Base-by-base conservation (phyloP, 2,888 invertebrate species). In the Dicyrtoma fusca region DNA sequence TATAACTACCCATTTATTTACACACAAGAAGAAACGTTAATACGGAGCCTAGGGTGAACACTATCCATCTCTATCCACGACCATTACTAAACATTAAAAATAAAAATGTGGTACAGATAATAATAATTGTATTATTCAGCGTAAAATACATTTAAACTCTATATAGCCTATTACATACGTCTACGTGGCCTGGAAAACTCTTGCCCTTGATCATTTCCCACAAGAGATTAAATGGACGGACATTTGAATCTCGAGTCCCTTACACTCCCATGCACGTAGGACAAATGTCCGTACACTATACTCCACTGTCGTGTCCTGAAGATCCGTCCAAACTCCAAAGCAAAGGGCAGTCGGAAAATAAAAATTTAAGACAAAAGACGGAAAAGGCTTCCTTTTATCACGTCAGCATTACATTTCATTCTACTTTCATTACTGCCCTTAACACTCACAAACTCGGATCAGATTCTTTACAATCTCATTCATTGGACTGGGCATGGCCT, bases 161-260 rank as follows among this genome's bases (percentile, higher is more conserved):
- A 5, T 34, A 34, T n/a, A n/a, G n/a, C n/a, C n/a, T n/a, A n/a
- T n/a, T n/a, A n/a, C n/a, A n/a, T n/a, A n/a, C n/a, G n/a, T n/a
- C n/a, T n/a, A n/a, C n/a, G n/a, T n/a, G n/a, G n/a, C 49, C 5
- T 19, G 49, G n/a, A 17, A n/a, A n/a, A 6, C 19, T 49, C 49
- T 49, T 19, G n/a, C 49, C 19, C 49, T 49, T 19, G 64, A 64
- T 64, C 64, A 64, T 64, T 64, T 64, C 64, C 64, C 64, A 64
- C 64, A 47, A 64, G 47, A 64, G 64, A 47, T 64, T 64, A 64
- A 64, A 64, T 64, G 64, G 64, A 64, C 49, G 64, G 64, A 64
- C 49, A 5, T 23, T 19, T 47, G 61, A 44, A 44, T 44, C 17
- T 42, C 53, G 17, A 21, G 10, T 17, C 19, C 4, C 19, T 53